These are phyloP conservation scores for Cheilosia impressa DNA, from an alignment of 2,888 invertebrate genomes.

Conservation along the genomic window DNA sequence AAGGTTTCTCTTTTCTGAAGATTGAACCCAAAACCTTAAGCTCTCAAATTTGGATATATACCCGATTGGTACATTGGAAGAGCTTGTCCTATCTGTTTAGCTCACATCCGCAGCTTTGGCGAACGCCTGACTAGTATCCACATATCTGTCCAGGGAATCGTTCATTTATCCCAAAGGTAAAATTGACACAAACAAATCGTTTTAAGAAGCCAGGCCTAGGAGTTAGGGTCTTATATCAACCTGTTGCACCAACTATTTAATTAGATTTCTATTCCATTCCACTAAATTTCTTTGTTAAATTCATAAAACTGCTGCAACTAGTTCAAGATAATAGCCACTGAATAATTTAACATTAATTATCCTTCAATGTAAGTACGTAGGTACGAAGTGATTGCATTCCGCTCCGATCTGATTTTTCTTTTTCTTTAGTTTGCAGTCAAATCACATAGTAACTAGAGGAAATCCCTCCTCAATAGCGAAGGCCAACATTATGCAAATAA, in stretches of 20 bases:
- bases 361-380: neutral
- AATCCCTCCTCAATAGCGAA: constrained; percentile 41
- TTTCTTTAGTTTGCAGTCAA: neutral
- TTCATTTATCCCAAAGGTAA: too few relatives aligned
- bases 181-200: too few relatives aligned
- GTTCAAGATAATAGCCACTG: constrained; percentile 29
- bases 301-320: neutral
- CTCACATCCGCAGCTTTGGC: too few relatives aligned
- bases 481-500: constrained; percentile 64
- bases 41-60: too few relatives aligned
- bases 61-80: too few relatives aligned
- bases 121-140: too few relatives aligned
- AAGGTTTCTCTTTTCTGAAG: too few relatives aligned
- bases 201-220: too few relatives aligned
- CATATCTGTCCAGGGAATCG: too few relatives aligned
- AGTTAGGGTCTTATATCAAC: neutral
- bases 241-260: neutral
- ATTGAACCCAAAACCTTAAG: too few relatives aligned
- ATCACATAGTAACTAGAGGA: constrained; percentile 26
- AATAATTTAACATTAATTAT: constrained; percentile 44
- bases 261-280: neutral
- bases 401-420: constrained; percentile 19
- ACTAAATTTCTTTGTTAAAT: constrained; percentile 1
- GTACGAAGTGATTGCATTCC: constrained; percentile 12
- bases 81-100: too few relatives aligned